phyloP scores from a whole-genome alignment of 2,888 invertebrate genomes.

The Apamea crenata region DNA sequence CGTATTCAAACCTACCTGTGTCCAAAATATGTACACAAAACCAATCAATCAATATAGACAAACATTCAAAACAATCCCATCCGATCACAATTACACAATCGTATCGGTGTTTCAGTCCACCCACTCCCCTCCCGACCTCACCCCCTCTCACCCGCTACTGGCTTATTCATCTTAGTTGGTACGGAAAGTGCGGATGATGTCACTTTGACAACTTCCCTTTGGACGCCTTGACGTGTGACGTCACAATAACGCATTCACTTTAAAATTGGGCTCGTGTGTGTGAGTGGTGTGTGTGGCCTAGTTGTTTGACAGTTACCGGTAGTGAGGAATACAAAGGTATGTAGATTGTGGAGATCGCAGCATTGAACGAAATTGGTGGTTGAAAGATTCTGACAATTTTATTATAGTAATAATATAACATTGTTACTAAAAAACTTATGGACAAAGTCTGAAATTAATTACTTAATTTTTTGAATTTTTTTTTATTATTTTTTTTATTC shows the following conservation, averaged over 20 bases:
- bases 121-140: not conserved
- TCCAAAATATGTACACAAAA: constrained; percentile 27
- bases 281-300: constrained; percentile 31
- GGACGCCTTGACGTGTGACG: constrained; percentile 38
- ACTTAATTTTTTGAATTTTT: no score
- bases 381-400: not conserved
- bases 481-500: no score
- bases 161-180: constrained; percentile 41
- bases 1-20: constrained; percentile 2
- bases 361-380: not conserved
- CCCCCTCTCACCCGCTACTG: not conserved
- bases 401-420: no score
- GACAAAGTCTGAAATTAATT: no score
- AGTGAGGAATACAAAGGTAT: not conserved
- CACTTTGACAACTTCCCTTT: constrained; percentile 54
- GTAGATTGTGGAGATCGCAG: not conserved
- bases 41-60: constrained; percentile 34
- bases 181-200: constrained; percentile 48
- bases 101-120: constrained; percentile 9
- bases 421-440: no score
- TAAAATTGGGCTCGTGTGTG: constrained; percentile 8
- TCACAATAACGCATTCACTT: constrained; percentile 12
- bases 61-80: constrained; percentile 42
- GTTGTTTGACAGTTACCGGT: constrained; percentile 19
- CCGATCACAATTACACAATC: constrained; percentile 38